Conservation (phyloP, 1,140 invertebrate genomes). For the Argopecten irradians region DNA sequence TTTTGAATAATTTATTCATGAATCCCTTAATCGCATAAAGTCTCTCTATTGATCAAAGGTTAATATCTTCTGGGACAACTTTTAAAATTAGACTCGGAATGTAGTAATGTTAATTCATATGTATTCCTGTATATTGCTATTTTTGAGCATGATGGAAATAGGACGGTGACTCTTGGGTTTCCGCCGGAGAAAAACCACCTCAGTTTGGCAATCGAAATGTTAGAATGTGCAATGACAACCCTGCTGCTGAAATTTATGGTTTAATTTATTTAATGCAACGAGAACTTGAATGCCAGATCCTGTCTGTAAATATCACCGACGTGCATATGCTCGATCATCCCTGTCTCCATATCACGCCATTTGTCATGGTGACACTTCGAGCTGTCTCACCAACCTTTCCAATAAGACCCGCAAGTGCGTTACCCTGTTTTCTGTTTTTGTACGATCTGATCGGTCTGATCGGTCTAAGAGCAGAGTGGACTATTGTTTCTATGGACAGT, state of each 20-base stretch:
- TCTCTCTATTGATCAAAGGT: too few relatives aligned
- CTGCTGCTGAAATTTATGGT: neutral
- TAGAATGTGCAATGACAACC: neutral
- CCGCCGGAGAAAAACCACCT: neutral
- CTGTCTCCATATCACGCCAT: neutral
- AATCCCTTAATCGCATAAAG: too few relatives aligned
- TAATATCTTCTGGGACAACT: too few relatives aligned
- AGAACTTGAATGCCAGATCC: neutral
- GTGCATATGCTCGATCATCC: neutral
- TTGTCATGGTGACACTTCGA: neutral
- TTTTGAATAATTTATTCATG: too few relatives aligned
- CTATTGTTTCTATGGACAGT: too few relatives aligned
- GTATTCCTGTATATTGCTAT: too few relatives aligned
- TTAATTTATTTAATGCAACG: conserved; percentile 18
- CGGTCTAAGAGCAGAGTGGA: too few relatives aligned
- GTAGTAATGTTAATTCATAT: too few relatives aligned
- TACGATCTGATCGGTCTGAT: neutral
- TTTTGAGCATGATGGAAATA: too few relatives aligned
- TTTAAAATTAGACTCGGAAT: too few relatives aligned
- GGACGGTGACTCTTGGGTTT: too few relatives aligned
- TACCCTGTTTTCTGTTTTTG: neutral
- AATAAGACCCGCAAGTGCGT: neutral
- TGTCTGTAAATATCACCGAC: neutral
- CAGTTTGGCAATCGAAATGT: neutral
- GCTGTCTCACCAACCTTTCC: neutral